phyloP scores from a whole-genome alignment of 2,113 vertebrate species.

The Grus americana region DNA sequence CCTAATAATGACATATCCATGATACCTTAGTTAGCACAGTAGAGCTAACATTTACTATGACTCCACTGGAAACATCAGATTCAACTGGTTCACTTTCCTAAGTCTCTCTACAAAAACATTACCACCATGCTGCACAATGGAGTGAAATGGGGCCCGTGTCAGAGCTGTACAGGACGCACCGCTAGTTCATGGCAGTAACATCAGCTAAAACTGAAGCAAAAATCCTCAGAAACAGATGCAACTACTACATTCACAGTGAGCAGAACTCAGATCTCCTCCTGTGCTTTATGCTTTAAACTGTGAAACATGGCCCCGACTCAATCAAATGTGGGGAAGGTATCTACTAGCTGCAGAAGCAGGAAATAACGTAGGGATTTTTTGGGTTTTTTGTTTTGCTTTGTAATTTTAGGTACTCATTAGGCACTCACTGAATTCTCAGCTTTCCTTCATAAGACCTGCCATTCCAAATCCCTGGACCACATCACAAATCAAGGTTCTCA shows the following conservation, averaged over 20 bases:
- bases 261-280: background rate
- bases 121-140: accelerated
- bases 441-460: background rate
- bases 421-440: background rate
- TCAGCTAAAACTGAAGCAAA: background rate
- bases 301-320: background rate
- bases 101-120: background rate
- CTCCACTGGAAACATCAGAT: background rate
- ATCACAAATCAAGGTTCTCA: background rate
- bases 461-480: background rate
- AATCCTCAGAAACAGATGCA: background rate
- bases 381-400: background rate
- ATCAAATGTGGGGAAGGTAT: background rate
- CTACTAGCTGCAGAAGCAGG: background rate
- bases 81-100: background rate
- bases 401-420: background rate
- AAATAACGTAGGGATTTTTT: accelerated
- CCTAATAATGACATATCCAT: background rate
- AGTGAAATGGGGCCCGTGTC: background rate
- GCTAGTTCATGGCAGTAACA: accelerated
- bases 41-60: background rate
- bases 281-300: background rate
- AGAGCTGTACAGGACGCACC: accelerated
- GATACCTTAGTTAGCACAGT: background rate
- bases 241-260: background rate